Conservation (phyloP, 2,113 vertebrate genomes). For the Hemicordylus capensis region DNA sequence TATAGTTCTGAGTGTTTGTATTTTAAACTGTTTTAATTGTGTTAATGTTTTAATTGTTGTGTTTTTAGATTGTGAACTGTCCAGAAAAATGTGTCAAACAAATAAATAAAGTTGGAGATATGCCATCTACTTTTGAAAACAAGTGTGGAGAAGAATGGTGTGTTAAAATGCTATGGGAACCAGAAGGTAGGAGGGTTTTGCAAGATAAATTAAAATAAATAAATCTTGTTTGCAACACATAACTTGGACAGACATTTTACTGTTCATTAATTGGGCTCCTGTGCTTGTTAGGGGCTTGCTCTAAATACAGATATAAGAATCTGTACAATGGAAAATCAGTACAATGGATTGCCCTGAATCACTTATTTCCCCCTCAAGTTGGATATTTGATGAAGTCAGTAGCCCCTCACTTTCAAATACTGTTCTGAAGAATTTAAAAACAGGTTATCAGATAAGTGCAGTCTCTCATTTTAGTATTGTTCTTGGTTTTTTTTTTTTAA, state of each 20-base stretch:
- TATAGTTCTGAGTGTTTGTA: too few relatives aligned
- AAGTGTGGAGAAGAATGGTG: too few relatives aligned
- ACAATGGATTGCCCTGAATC: accelerated
- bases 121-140: not conserved
- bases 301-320: not conserved
- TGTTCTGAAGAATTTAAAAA: not conserved
- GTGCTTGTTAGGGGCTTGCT: not conserved
- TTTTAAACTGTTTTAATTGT: too few relatives aligned
- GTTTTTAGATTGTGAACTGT: too few relatives aligned
- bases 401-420: not conserved
- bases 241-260: not conserved
- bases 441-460: not conserved
- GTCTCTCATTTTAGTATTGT: slow-evolving; percentile 1
- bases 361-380: not conserved
- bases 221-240: not conserved
- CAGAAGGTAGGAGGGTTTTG: too few relatives aligned
- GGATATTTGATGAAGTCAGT: accelerated
- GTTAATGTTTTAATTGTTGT: too few relatives aligned
- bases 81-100: too few relatives aligned
- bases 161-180: not conserved
- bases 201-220: not conserved
- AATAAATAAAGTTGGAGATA: too few relatives aligned
- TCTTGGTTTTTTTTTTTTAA: too few relatives aligned
- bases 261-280: not conserved
- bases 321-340: not conserved